These are phyloP conservation scores for Acrocephalus arundinaceus DNA, from an alignment of 2,113 vertebrate genomes.

Conservation along the genomic window DNA sequence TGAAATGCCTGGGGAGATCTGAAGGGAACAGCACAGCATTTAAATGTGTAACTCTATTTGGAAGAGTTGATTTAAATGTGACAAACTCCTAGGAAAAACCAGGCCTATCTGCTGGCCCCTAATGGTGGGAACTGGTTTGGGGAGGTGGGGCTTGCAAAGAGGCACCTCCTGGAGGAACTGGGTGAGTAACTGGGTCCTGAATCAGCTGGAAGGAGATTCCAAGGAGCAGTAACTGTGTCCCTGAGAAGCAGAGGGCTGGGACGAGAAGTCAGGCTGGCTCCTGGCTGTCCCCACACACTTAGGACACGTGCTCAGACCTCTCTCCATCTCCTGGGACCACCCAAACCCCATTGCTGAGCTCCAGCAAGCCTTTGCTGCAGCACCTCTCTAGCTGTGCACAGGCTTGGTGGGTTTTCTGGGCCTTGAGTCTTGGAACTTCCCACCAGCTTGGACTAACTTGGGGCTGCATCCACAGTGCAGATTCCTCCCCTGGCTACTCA, in stretches of 20 bases:
- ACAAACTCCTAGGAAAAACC: not conserved
- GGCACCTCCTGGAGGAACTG: not conserved
- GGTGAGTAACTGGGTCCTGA: not conserved
- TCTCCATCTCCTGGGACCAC: not conserved
- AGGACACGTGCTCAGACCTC: not conserved
- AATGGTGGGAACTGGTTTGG: not conserved
- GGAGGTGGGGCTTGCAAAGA: not conserved
- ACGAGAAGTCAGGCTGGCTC: not conserved
- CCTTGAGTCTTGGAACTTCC: not conserved
- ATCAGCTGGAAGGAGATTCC: fast-evolving
- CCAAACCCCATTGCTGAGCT: not conserved
- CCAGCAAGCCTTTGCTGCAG: not conserved
- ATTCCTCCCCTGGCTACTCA: not conserved
- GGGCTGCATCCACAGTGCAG: too few relatives aligned
- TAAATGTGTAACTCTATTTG: not conserved
- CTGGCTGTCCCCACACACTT: not conserved
- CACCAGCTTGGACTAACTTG: not conserved
- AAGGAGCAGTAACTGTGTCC: not conserved
- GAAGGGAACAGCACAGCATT: not conserved
- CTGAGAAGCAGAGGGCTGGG: not conserved
- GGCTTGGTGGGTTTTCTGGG: not conserved
- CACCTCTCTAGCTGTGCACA: not conserved
- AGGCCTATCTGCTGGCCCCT: not conserved
- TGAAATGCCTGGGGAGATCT: not conserved
- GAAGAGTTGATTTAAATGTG: slow-evolving; percentile 21